Evolutionary conservation across 2,888 invertebrate genomes (phyloP).

Genomic region (Hirtodrosophila duncani): DNA sequence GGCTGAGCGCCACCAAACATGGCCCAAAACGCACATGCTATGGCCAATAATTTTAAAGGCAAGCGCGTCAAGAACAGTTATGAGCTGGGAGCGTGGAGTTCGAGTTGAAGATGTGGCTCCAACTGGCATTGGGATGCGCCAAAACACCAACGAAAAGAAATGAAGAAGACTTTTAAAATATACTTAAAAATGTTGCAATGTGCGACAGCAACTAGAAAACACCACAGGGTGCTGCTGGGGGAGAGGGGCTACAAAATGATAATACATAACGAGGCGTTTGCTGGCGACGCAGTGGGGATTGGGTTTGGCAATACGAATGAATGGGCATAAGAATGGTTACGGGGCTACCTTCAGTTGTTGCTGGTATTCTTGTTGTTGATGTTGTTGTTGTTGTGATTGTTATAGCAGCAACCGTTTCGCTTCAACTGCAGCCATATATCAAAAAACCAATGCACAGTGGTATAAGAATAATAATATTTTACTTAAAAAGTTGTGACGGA

Average conservation of each 20-base stretch:
- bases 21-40: conserved; percentile 64
- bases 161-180: conserved; percentile 40
- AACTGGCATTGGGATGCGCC: conserved; percentile 39
- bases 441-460: too few relatives aligned
- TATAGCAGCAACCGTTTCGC: conserved; percentile 35
- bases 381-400: conserved; percentile 21
- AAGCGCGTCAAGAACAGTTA: conserved; percentile 71
- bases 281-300: conserved; percentile 49
- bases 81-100: conserved; percentile 53
- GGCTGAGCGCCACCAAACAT: conserved; percentile 55
- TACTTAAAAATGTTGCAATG: conserved; percentile 60
- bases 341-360: conserved; percentile 29
- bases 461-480: too few relatives aligned
- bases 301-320: conserved; percentile 18
- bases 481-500: too few relatives aligned
- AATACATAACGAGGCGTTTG: conserved; percentile 32
- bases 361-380: conserved; percentile 20
- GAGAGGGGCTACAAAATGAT: background rate
- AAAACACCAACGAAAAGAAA: conserved; percentile 37
- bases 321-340: conserved; percentile 36
- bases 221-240: background rate
- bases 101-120: conserved; percentile 12
- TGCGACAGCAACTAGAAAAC: conserved; percentile 31
- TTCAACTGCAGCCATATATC: conserved; percentile 39
- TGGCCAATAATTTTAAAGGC: conserved; percentile 62